Percentiles rank a stretch among this genome's conserved stretches.
Conservation (phyloP, 1,140 invertebrate genomes). For the Varroa destructor region DNA sequence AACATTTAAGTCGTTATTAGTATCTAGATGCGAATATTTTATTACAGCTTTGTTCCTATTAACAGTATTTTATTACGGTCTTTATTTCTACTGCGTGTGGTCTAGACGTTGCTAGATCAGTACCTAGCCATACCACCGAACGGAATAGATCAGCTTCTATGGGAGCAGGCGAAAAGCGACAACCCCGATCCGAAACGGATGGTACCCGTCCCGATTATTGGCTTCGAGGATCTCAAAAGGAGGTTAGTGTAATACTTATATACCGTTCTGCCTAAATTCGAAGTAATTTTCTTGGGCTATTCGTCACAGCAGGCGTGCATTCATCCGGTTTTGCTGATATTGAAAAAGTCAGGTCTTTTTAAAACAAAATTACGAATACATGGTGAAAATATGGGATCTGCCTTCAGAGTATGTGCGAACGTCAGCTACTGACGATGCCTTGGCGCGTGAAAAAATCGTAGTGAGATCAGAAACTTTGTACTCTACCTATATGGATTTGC, state of each 20-base stretch:
- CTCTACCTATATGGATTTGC: too few relatives aligned
- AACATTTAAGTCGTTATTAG: not conserved
- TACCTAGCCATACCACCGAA: slow-evolving; percentile 76
- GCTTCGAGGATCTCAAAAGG: slow-evolving; percentile 68
- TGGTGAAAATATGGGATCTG: too few relatives aligned
- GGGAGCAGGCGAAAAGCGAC: slow-evolving; percentile 69
- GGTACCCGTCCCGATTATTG: slow-evolving; percentile 80
- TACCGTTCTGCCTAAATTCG: slow-evolving; percentile 46
- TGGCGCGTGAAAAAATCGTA: too few relatives aligned
- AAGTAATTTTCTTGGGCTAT: too few relatives aligned
- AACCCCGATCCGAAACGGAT: slow-evolving; percentile 78
- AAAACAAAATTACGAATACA: too few relatives aligned
- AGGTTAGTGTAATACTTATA: slow-evolving; percentile 63
- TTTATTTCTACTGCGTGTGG: slow-evolving; percentile 32
- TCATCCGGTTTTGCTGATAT: too few relatives aligned
- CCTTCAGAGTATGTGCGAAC: too few relatives aligned
- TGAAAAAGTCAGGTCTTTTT: too few relatives aligned
- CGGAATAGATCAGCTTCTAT: slow-evolving; percentile 46
- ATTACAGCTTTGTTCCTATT: not conserved
- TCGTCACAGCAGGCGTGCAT: too few relatives aligned
- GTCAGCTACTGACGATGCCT: too few relatives aligned
- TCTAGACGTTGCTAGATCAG: slow-evolving; percentile 56
- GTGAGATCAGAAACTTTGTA: too few relatives aligned
- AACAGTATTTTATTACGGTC: not conserved
- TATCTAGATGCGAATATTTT: not conserved